Evolutionary conservation across 2,888 invertebrate genomes (phyloP).

Genomic region (Aleiodes alternator): DNA sequence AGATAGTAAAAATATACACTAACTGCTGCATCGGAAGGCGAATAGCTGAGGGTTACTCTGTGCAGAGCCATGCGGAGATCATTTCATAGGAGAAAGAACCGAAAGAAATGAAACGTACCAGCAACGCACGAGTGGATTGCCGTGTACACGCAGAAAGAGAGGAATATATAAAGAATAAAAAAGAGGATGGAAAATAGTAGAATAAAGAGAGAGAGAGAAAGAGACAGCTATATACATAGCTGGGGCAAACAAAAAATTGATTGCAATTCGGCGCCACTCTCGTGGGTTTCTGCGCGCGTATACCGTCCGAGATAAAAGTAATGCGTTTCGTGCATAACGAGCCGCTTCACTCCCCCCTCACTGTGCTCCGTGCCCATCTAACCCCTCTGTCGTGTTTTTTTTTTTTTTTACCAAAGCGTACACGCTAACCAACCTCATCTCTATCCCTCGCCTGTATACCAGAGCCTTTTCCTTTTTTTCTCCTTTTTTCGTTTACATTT

Average conservation of each 20-base stretch:
- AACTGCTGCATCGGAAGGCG: constrained; percentile 31
- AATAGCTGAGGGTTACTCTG: constrained; percentile 34
- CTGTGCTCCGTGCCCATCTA: constrained; percentile 43
- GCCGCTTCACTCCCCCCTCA: constrained; percentile 58
- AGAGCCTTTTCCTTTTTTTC: constrained; percentile 34
- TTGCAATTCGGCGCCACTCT: constrained; percentile 70
- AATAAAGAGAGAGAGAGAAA: constrained; percentile 40
- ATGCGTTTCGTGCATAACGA: constrained; percentile 70
- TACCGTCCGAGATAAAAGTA: constrained; percentile 67
- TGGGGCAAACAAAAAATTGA: constrained; percentile 68
- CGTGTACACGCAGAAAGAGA: constrained; percentile 26
- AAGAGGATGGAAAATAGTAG: constrained; percentile 4
- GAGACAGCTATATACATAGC: neutral
- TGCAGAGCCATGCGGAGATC: constrained; percentile 19
- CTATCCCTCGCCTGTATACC: constrained; percentile 44
- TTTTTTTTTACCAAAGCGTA: constrained; percentile 24
- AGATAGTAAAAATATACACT: constrained; percentile 35
- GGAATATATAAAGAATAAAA: constrained; percentile 16
- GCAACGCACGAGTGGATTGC: constrained; percentile 61
- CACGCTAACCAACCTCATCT: constrained; percentile 42
- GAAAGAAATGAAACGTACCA: constrained; percentile 26
- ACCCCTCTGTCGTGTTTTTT: neutral
- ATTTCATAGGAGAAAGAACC: constrained; percentile 17
- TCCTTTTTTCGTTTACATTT: constrained; percentile 39
- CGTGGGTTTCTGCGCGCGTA: constrained; percentile 43